Evolutionary conservation across 1,140 invertebrate genomes (phyloP).

Genomic region (Homarus americanus): DNA sequence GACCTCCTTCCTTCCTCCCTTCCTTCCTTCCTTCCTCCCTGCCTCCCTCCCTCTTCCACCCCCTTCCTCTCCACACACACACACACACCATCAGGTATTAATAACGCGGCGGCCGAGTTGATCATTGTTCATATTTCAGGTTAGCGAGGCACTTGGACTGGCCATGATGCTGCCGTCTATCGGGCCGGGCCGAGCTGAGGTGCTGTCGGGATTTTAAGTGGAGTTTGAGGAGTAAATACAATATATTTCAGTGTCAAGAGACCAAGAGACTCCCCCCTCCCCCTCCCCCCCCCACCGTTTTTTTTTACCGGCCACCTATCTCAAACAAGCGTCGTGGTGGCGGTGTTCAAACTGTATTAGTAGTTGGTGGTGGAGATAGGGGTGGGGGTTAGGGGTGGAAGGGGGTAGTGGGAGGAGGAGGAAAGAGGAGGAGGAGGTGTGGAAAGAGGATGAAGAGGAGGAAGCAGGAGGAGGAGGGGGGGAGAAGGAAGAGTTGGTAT

Average conservation of each 20-base stretch:
- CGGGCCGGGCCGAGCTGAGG: not conserved
- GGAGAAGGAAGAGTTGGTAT: too few species aligned
- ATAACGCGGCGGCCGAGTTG: not conserved
- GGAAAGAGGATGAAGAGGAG: too few species aligned
- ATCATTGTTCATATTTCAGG: conserved; percentile 26
- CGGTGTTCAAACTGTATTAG: not conserved
- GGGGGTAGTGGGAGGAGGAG: too few species aligned
- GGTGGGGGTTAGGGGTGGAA: not conserved
- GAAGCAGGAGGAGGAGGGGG: too few species aligned
- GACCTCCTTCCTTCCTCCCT: not conserved
- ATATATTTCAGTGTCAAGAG: conserved; percentile 40
- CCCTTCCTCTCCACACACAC: not conserved
- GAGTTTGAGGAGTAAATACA: conserved; percentile 6
- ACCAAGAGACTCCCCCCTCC: too few species aligned
- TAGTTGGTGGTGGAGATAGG: not conserved
- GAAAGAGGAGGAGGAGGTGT: too few species aligned
- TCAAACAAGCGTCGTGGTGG: not conserved
- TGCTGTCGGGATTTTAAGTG: not conserved
- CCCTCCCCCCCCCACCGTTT: conserved; percentile 2
- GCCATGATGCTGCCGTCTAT: conserved; percentile 10
- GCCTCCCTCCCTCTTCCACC: not conserved
- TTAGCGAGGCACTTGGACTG: conserved; percentile 17
- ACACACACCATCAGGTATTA: not conserved
- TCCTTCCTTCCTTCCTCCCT: not conserved
- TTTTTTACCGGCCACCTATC: conserved; percentile 7